Base-by-base conservation (phyloP, 2,888 invertebrate genomes). In the Mayetiola destructor region DNA sequence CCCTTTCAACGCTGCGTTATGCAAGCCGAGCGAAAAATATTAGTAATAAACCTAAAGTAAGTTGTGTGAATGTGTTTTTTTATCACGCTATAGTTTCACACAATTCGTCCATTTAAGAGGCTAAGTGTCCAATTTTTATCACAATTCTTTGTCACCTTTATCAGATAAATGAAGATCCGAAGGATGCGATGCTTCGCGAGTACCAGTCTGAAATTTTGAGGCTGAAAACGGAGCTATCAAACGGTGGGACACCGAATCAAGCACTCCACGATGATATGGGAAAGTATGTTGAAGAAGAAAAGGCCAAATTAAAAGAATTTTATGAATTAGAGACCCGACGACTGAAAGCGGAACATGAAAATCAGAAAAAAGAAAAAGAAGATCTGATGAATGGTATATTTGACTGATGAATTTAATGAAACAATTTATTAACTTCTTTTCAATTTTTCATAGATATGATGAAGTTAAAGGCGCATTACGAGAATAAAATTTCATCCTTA, bases 101-200 rank as follows among this genome's bases (percentile, higher is more conserved):
- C n/a, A n/a, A n/a, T n/a, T n/a, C n/a, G n/a, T n/a, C n/a, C n/a
- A n/a, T n/a, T n/a, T n/a, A n/a, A n/a, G n/a, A n/a, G n/a, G n/a
- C n/a, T n/a, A n/a, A n/a, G n/a, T n/a, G n/a, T n/a, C n/a, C n/a
- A n/a, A n/a, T n/a, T n/a, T n/a, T n/a, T n/a, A n/a, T n/a, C n/a
- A n/a, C n/a, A n/a, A n/a, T n/a, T n/a, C n/a, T n/a, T n/a, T n/a
- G n/a, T n/a, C n/a, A n/a, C n/a, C n/a, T n/a, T n/a, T n/a, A n/a
- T n/a, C n/a, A 79, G 66, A 82, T 91, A 21, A 91, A 91, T 69
- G 88, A 92, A 69, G 91, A 93, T 68, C 91, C 91, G 0, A 91
- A 92, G 69, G 92, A 93, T 66, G 86, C 92, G 0, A 77, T 90
- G 65, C 71, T 93, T 10, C 71, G 88, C 10, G 82, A 91, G 66